A percentile compares a stretch with the other conserved stretches of the same genome.
These are phyloP conservation scores for Chydorus sphaericus DNA, from an alignment of 2,888 invertebrate species.

Conservation along the genomic window DNA sequence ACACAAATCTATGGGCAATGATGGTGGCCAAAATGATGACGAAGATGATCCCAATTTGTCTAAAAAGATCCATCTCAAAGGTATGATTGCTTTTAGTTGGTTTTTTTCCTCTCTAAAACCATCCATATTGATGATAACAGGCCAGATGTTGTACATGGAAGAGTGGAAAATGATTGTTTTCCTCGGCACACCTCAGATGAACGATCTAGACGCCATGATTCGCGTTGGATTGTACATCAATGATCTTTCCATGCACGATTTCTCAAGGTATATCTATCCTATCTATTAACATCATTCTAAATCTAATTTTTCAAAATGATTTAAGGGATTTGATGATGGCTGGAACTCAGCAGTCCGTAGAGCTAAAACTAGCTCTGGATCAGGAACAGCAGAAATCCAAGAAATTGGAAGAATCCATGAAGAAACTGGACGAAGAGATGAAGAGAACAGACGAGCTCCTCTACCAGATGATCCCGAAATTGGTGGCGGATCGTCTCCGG, in stretches of 20 bases:
- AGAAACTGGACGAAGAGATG: slow-evolving; percentile 90
- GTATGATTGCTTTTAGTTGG: not conserved
- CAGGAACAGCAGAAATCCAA: slow-evolving; percentile 94
- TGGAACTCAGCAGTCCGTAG: slow-evolving; percentile 93
- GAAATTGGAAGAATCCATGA: slow-evolving; percentile 90
- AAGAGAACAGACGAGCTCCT: slow-evolving; percentile 83
- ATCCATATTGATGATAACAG: slow-evolving; percentile 34
- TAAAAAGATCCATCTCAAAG: slow-evolving; percentile 19
- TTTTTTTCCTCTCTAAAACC: not conserved
- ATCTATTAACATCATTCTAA: not conserved
- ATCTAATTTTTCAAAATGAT: not conserved
- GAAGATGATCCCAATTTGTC: slow-evolving; percentile 21
- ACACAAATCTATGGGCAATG: slow-evolving; percentile 28
- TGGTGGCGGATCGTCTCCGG: slow-evolving; percentile 83
- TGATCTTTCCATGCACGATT: slow-evolving; percentile 97
- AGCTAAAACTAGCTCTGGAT: slow-evolving; percentile 84
- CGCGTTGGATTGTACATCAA: slow-evolving; percentile 91
- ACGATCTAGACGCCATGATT: slow-evolving; percentile 79
- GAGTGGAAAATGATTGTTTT: slow-evolving; percentile 98
- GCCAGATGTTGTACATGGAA: slow-evolving; percentile 98
- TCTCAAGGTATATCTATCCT: slow-evolving; percentile 58
- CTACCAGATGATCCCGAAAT: slow-evolving; percentile 98
- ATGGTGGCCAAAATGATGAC: slow-evolving; percentile 38
- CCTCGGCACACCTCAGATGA: slow-evolving; percentile 90
- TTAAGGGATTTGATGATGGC: slow-evolving; percentile 81